These are phyloP conservation scores for Aegypius monachus DNA, from an alignment of 2,113 vertebrate genomes.

Conservation along the genomic window DNA sequence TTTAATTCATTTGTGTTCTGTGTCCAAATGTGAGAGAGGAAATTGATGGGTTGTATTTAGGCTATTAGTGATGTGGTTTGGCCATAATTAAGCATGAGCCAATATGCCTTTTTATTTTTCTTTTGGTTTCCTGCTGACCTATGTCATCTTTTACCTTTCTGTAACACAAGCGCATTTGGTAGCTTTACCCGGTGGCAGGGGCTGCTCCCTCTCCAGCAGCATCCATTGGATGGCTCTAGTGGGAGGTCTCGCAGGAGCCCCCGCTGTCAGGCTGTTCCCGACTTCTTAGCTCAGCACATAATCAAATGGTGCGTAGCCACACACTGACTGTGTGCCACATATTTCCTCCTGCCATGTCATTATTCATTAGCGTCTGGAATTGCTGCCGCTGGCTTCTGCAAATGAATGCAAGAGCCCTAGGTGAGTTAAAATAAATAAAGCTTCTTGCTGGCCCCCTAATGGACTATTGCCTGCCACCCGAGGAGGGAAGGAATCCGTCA, in stretches of 20 bases:
- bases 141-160: neutral
- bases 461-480: neutral
- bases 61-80: neutral
- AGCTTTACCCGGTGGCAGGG: neutral
- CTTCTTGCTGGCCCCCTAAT: neutral
- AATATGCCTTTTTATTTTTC: neutral
- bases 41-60: neutral
- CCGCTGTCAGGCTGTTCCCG: accelerated
- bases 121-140: neutral
- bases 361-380: conserved; percentile 6
- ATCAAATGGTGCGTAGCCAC: neutral
- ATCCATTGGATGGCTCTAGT: neutral
- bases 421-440: conserved; percentile 31
- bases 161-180: accelerated
- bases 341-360: conserved; percentile 36
- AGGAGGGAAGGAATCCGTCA: neutral
- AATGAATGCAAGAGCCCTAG: neutral
- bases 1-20: neutral
- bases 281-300: neutral
- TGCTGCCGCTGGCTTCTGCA: neutral
- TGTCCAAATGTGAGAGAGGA: neutral
- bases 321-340: neutral
- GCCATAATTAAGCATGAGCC: neutral
- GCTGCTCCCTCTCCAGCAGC: neutral
- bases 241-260: neutral